Conservation (phyloP, 2,888 invertebrate species). For the Halictus ligatus region DNA sequence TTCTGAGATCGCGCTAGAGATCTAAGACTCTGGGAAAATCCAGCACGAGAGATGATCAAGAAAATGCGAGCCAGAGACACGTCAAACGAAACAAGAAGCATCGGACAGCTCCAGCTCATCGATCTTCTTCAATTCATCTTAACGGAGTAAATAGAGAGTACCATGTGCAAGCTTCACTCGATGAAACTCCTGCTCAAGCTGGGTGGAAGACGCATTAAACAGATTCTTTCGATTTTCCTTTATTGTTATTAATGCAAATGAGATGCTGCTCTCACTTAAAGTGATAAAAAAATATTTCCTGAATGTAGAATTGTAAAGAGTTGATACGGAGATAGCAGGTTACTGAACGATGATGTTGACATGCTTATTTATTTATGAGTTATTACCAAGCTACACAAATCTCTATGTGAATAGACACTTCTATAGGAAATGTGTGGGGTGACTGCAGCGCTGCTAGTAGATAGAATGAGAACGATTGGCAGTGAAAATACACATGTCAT, state of each 20-base stretch:
- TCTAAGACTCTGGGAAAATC: conserved; percentile 42
- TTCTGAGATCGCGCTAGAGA: conserved; percentile 37
- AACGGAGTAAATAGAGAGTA: background rate
- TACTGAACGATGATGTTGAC: no score
- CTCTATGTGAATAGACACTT: no score
- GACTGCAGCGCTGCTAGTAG: no score
- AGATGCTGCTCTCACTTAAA: no score
- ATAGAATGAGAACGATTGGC: no score
- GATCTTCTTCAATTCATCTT: conserved; percentile 31
- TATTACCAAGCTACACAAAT: no score
- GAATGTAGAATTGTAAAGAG: no score
- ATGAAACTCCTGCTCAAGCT: background rate
- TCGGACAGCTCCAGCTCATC: background rate
- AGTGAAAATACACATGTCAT: no score
- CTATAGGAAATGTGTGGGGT: no score
- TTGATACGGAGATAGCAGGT: no score
- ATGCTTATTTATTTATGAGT: no score
- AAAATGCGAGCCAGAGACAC: conserved; percentile 24
- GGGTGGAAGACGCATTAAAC: background rate
- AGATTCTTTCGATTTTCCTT: background rate
- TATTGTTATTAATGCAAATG: background rate
- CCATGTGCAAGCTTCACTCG: background rate
- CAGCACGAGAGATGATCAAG: conserved; percentile 39
- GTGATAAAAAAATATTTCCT: no score
- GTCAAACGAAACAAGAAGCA: background rate